Conservation (phyloP, 2,888 invertebrate species). For the Eurytoma adleriae region DNA sequence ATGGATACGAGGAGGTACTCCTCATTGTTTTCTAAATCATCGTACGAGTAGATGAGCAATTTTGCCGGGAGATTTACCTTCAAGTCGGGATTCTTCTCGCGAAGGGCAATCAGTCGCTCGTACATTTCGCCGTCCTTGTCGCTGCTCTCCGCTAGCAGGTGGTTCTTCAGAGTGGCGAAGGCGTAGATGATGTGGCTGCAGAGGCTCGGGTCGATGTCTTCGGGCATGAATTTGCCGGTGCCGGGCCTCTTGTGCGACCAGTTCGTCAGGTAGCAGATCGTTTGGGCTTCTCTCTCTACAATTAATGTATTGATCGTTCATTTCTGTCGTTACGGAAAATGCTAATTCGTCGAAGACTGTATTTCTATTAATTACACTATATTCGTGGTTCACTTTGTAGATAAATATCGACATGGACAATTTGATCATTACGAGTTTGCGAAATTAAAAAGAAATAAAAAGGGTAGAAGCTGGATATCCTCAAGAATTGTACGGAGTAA, state of each 20-base stretch:
- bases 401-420: too few relatives aligned
- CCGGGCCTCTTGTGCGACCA: constrained; percentile 97
- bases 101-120: constrained; percentile 88
- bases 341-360: too few relatives aligned
- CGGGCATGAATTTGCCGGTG: constrained; percentile 91
- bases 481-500: too few relatives aligned
- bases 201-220: constrained; percentile 90
- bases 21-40: too few relatives aligned
- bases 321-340: too few relatives aligned
- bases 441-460: too few relatives aligned
- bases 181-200: constrained; percentile 98
- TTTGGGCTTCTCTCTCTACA: constrained; percentile 88
- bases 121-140: constrained; percentile 92
- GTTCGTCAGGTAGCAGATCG: constrained; percentile 96
- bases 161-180: constrained; percentile 93
- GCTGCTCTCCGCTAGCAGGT: constrained; percentile 87
- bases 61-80: constrained; percentile 79
- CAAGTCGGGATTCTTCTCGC: constrained; percentile 91
- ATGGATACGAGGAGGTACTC: too few relatives aligned
- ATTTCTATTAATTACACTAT: too few relatives aligned
- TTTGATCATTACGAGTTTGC: too few relatives aligned
- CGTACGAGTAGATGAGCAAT: too few relatives aligned
- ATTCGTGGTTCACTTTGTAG: too few relatives aligned
- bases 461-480: too few relatives aligned
- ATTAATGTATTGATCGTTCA: neutral